A percentile compares a stretch with the other conserved stretches of the same genome.
phyloP scores from a whole-genome alignment of 2,797 vertebrate genomes.

The Tenualosa thibaudeaui region DNA sequence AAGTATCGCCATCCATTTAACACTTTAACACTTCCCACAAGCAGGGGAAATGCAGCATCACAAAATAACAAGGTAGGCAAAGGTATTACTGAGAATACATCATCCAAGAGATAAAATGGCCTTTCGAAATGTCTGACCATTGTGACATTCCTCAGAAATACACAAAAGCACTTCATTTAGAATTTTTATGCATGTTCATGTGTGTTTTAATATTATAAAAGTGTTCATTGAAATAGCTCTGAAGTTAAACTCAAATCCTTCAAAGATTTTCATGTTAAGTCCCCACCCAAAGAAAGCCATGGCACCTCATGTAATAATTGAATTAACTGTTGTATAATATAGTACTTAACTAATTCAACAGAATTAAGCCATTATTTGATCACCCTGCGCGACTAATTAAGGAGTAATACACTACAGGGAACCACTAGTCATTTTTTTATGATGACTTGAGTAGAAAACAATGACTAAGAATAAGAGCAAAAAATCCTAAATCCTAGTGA shows the following conservation, averaged over 20 bases:
- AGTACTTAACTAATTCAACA: slow-evolving; percentile 7
- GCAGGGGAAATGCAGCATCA: background rate
- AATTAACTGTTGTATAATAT: slow-evolving; percentile 15
- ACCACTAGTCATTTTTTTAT: background rate
- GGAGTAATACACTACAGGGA: slow-evolving; percentile 8
- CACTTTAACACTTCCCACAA: background rate
- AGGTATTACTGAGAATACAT: background rate
- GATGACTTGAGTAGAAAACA: slow-evolving; percentile 22
- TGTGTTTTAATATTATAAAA: background rate
- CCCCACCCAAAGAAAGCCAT: background rate
- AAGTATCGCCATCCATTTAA: background rate
- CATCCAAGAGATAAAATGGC: background rate
- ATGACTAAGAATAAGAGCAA: background rate
- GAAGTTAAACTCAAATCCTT: background rate
- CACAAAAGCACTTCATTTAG: background rate
- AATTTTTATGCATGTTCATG: background rate
- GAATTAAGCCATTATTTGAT: slow-evolving; percentile 22
- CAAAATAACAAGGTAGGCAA: background rate
- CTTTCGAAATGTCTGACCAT: background rate
- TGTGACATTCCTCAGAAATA: background rate
- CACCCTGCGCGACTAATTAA: slow-evolving; percentile 4
- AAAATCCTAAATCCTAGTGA: background rate
- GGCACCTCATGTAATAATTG: slow-evolving; percentile 8
- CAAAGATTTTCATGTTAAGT: background rate
- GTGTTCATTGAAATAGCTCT: background rate